Conservation (phyloP, 2,797 vertebrate genomes). For the Cynodonichthys magdalenae region DNA sequence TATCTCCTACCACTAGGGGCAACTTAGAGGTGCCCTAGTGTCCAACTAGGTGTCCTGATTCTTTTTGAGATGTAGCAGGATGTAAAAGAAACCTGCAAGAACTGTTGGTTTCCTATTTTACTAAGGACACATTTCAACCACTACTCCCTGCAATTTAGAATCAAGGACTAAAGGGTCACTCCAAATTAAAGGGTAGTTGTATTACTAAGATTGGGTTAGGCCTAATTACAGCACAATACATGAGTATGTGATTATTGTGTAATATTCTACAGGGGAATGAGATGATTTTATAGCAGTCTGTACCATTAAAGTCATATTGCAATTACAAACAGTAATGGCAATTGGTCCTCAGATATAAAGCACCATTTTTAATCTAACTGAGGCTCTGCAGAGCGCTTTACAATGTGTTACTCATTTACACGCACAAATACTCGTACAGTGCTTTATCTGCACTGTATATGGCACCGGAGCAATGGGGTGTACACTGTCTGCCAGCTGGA, state of each 20-base stretch:
- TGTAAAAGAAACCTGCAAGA: neutral
- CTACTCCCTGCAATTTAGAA: neutral
- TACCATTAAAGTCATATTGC: constrained; percentile 10
- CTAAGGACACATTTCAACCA: neutral
- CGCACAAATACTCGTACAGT: neutral
- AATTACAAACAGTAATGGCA: constrained; percentile 6
- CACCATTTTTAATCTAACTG: neutral
- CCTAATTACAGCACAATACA: neutral
- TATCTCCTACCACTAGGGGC: no score
- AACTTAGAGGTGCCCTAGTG: no score
- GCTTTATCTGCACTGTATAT: neutral
- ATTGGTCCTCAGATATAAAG: neutral
- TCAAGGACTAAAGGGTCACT: neutral
- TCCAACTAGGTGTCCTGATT: no score
- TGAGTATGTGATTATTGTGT: constrained; percentile 6
- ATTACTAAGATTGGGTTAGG: neutral
- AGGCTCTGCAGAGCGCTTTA: neutral
- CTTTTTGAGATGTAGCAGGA: no score
- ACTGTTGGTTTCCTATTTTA: neutral
- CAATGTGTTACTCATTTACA: neutral
- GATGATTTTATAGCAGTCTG: constrained; percentile 26
- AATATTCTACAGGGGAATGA: constrained; percentile 21
- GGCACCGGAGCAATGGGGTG: neutral
- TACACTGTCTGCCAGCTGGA: neutral
- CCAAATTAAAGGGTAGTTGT: neutral